Evolutionary conservation across 2,888 invertebrate genomes (phyloP).

Genomic region (Antheraea yamamai): DNA sequence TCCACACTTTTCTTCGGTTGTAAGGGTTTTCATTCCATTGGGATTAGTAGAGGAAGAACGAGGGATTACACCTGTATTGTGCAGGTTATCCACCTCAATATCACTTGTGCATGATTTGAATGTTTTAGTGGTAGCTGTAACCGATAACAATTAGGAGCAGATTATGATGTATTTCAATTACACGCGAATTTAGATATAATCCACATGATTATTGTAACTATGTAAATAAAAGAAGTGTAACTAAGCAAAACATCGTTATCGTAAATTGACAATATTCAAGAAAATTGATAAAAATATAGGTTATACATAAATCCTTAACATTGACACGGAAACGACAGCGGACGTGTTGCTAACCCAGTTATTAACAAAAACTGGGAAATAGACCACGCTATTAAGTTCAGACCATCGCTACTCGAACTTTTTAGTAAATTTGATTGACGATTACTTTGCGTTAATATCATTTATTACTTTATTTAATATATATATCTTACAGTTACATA

Average conservation of each 20-base stretch:
- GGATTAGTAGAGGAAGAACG: no score
- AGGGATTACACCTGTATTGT: no score
- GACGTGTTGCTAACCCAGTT: slow-evolving; percentile 23
- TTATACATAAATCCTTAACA: slow-evolving; percentile 34
- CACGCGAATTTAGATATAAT: not conserved
- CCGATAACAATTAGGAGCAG: no score
- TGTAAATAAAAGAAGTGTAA: slow-evolving; percentile 1
- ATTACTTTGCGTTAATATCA: not conserved
- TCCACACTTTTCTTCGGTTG: no score
- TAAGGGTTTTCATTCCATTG: no score
- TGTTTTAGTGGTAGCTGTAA: no score
- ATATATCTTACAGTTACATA: no score
- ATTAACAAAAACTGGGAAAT: not conserved
- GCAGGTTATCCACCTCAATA: no score
- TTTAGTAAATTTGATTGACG: not conserved
- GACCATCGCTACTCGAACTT: not conserved
- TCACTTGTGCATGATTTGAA: no score
- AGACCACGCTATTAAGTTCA: not conserved
- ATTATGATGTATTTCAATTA: not conserved
- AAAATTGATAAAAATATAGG: slow-evolving; percentile 27
- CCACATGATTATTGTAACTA: not conserved
- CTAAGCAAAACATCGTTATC: not conserved
- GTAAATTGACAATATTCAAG: not conserved
- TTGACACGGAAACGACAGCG: slow-evolving; percentile 32
- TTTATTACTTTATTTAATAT: no score